These are phyloP conservation scores for Osmerus eperlanus DNA, from an alignment of 2,113 vertebrate genomes.

Conservation along the genomic window DNA sequence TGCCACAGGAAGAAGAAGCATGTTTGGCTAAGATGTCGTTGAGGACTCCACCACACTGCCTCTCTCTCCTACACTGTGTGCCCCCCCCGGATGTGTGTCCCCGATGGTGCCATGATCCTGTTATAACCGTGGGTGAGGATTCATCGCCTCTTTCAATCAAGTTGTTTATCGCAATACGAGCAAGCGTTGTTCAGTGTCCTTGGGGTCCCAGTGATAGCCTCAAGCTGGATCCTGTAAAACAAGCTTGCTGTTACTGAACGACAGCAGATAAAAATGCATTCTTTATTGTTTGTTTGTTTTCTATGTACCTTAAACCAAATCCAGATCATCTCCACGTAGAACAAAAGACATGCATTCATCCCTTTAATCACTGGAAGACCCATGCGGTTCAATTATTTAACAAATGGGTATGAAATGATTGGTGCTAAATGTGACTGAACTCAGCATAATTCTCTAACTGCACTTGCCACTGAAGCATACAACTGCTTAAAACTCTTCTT, in stretches of 20 bases:
- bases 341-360: constrained; percentile 3
- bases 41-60: constrained; percentile 40
- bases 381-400: not conserved
- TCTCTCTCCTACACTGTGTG: constrained; percentile 51
- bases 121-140: constrained; percentile 86
- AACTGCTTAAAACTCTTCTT: constrained; percentile 9
- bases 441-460: not conserved
- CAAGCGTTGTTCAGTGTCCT: not conserved
- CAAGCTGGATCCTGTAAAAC: no score
- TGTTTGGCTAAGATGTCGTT: constrained; percentile 42
- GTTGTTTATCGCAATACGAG: not conserved
- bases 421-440: not conserved
- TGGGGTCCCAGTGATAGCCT: not conserved
- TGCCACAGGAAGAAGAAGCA: constrained; percentile 18
- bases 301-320: not conserved
- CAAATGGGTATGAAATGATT: not conserved
- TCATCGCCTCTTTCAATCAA: not conserved
- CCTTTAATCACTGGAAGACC: constrained; percentile 11
- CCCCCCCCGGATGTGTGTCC: constrained; percentile 69
- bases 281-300: no score
- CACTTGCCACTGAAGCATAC: constrained; percentile 2
- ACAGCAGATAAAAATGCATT: not conserved
- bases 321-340: not conserved
- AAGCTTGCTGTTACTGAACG: not conserved
- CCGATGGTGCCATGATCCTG: constrained; percentile 85